These are phyloP conservation scores for Amazona guildingii DNA, from an alignment of 2,113 vertebrate species.

Conservation along the genomic window DNA sequence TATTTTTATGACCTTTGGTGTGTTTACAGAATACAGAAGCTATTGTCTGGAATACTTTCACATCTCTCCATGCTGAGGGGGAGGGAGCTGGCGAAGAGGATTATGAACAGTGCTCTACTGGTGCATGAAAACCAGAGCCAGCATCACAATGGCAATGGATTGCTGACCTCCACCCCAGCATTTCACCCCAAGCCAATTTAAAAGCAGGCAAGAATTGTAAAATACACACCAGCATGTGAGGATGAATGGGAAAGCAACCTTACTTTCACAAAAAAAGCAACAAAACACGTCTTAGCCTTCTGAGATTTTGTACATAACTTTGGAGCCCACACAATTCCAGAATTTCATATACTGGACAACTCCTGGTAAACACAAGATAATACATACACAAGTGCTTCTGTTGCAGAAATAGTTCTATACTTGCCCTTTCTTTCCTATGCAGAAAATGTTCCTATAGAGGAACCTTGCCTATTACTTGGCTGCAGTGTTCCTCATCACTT, in stretches of 20 bases:
- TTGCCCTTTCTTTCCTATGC: not conserved
- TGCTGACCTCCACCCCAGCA: not conserved
- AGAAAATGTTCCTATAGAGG: not conserved
- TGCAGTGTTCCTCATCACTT: not conserved
- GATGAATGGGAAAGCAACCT: not conserved
- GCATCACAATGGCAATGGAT: not conserved
- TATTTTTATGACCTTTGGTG: constrained; percentile 39
- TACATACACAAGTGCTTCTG: not conserved
- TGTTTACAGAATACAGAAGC: constrained; percentile 42
- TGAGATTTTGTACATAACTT: not conserved
- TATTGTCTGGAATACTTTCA: constrained; percentile 13
- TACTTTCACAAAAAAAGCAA: not conserved
- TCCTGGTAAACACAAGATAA: not conserved
- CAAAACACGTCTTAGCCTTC: not conserved
- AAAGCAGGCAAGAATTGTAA: not conserved
- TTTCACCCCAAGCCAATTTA: not conserved
- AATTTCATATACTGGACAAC: not conserved
- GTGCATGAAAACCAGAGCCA: not conserved
- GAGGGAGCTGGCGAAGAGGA: not conserved
- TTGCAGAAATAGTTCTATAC: not conserved
- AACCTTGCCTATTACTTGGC: not conserved
- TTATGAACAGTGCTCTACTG: not conserved
- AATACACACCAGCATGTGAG: not conserved
- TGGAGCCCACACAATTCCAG: not conserved
- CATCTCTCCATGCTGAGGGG: not conserved